These are phyloP conservation scores for Yponomeuta plumbellus DNA, from an alignment of 2,888 invertebrate genomes.

Conservation along the genomic window DNA sequence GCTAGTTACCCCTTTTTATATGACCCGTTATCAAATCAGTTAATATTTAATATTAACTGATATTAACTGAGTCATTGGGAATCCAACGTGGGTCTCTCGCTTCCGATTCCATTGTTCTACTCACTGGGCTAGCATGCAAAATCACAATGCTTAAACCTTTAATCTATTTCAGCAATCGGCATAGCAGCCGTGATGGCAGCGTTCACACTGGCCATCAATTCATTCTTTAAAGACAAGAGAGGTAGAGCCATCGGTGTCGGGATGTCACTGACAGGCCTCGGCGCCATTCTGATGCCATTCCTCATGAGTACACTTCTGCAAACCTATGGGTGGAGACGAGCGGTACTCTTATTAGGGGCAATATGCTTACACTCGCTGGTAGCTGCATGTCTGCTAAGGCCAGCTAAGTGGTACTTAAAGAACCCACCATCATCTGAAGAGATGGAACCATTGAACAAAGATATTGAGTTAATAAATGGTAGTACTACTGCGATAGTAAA, in stretches of 20 bases:
- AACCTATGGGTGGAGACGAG: conserved; percentile 76
- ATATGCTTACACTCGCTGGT: conserved; percentile 78
- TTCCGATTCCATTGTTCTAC: no score
- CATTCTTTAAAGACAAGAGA: conserved; percentile 79
- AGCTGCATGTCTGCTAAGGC: conserved; percentile 79
- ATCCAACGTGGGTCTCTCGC: no score
- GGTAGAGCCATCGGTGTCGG: conserved; percentile 79
- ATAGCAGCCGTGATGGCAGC: conserved; percentile 77
- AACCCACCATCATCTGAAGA: conserved; percentile 47
- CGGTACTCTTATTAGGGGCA: conserved; percentile 78
- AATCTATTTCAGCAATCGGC: conserved; percentile 75
- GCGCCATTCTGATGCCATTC: conserved; percentile 80
- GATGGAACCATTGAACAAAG: conserved; percentile 50
- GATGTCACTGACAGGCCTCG: conserved; percentile 80
- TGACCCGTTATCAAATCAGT: no score
- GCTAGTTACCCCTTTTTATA: no score
- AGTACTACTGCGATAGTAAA: conserved; percentile 44
- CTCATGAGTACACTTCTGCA: conserved; percentile 75
- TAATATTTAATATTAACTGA: no score
- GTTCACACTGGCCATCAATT: conserved; percentile 79
- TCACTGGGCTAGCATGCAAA: no score
- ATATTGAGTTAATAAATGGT: conserved; percentile 49
- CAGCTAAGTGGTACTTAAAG: conserved; percentile 80
- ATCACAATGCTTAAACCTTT: not conserved
- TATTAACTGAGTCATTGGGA: no score